Evolutionary conservation across 2,888 invertebrate species (phyloP), one percentile per base, ranked within the genome.

Genomic region (Brenthis hecate): DNA sequence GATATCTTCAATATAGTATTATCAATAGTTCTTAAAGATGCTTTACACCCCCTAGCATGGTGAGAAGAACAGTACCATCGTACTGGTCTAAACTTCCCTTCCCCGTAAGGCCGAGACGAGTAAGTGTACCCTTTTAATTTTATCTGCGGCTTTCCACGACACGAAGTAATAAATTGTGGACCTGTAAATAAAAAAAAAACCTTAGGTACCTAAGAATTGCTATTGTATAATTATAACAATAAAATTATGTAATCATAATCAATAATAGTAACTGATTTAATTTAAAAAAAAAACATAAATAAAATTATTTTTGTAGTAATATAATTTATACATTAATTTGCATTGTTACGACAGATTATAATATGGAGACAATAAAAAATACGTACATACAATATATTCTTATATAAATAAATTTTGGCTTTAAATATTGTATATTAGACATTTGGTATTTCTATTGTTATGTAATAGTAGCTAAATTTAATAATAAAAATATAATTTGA

Each of bases 41-140:
- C 75, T 19, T 65, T 72, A 19, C 76, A 77, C 53, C 74, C 74
- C n/a, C 69, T 72, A 0, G 70, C 56, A 56, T 72, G 69, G 50
- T 77, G 75, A 1, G 77, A 74, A 0, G 73, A 74, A 56, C 77
- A 76, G 60, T 70, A 72, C 76, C 77, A 76, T 13, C 72, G 50
- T 13, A 13, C 48, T n/a, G 60, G 50, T 16, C 6, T 60, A 13
- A 13, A 50, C 6, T 13, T 60, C 14, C 60, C 32, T 13, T 56
- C 63, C 19, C 54, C 57, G 11, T 63, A 54, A n/a, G 54, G 54
- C 69, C 69, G 62, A 3, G 69, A 53, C 1, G 73, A 75, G 56
- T 72, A 76, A 0, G 72, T 75, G 47, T 73, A 76, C 2, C 72
- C 75, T 0, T 68, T 62, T 8, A 71, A 50, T n/a, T 32, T 61